Evolutionary conservation across 2,888 invertebrate genomes (phyloP), one percentile per base, ranked within the genome.

Genomic region (Unio delphinus): DNA sequence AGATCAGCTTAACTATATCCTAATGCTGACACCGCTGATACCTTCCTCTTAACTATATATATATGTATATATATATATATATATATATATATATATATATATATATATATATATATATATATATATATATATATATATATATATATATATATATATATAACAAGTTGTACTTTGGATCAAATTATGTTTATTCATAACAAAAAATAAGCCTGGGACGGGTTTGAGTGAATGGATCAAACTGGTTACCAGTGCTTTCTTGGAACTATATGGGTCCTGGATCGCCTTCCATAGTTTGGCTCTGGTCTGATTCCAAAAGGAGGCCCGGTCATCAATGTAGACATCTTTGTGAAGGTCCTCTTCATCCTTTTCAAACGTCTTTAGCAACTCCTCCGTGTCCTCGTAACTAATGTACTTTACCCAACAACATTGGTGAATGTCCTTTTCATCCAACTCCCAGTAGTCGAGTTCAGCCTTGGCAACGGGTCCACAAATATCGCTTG

Each of bases 381-480:
- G 69, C 76, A 80, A 77, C 17, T 75, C 77, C 67, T 76, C 73
- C 6, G 81, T 81, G 23, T 80, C 80, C 63, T 81, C 78, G 60
- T 81, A 80, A 60, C 78, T 79, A 23, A 81, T 84, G 65, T 86
- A 86, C 55, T 79, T 78, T 34, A 84, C 80, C 84, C 84, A 83
- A 63, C 86, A 86, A 70, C 86, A 86, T 23, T 80, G 78, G 56
- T 84, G 80, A 11, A 86, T 84, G 57, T 81, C 78, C 23, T 81
- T 79, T 59, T 86, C 86, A 55, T 82, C 81, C 11, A 86, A 77
- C 61, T 81, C 81, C 86, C 86, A 86, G 70, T 81, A 86, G 56
- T 81, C 80, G 11, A 86, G 72, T 67, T 86, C 86, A 20, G 76
- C 77, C 62, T 79, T 83, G n/a, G 76, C 71, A 58, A 79, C 75